Conservation (phyloP, 2,888 invertebrate genomes). For the Gastrophysa polygoni region DNA sequence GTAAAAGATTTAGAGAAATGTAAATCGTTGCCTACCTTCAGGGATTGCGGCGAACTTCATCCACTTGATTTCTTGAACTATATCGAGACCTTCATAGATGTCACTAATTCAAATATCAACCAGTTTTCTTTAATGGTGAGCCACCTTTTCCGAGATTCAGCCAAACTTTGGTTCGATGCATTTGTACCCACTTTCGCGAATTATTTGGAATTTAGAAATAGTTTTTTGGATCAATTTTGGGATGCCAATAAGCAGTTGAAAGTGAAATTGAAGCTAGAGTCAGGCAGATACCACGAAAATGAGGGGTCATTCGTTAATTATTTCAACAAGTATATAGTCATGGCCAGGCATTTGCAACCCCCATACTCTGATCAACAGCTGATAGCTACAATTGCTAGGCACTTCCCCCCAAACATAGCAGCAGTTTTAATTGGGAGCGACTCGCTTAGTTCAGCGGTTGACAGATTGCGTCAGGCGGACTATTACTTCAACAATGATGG, state of each 20-base stretch:
- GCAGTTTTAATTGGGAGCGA: background rate
- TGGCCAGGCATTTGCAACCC: background rate
- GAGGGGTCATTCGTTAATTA: background rate
- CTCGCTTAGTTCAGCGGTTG: background rate
- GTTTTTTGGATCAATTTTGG: conserved; percentile 1
- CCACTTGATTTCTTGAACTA: too few relatives aligned
- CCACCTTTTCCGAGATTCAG: too few relatives aligned
- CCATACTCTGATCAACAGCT: background rate
- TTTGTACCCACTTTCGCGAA: background rate
- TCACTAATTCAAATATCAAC: too few relatives aligned
- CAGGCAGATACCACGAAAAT: background rate
- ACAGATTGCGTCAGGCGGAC: background rate
- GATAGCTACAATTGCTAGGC: background rate
- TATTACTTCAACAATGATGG: background rate
- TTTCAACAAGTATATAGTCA: background rate
- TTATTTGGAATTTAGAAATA: background rate
- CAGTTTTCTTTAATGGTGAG: too few relatives aligned
- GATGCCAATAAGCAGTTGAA: background rate
- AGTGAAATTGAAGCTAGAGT: background rate
- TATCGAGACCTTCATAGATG: too few relatives aligned
- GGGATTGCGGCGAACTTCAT: too few relatives aligned
- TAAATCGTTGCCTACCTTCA: too few relatives aligned
- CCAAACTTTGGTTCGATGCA: background rate
- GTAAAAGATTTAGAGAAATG: too few relatives aligned
- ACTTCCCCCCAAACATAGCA: background rate